A percentile compares a stretch with the other conserved stretches of the same genome.
These are phyloP conservation scores for Anoplolepis gracilipes DNA, from an alignment of 1,140 invertebrate genomes.

Conservation along the genomic window DNA sequence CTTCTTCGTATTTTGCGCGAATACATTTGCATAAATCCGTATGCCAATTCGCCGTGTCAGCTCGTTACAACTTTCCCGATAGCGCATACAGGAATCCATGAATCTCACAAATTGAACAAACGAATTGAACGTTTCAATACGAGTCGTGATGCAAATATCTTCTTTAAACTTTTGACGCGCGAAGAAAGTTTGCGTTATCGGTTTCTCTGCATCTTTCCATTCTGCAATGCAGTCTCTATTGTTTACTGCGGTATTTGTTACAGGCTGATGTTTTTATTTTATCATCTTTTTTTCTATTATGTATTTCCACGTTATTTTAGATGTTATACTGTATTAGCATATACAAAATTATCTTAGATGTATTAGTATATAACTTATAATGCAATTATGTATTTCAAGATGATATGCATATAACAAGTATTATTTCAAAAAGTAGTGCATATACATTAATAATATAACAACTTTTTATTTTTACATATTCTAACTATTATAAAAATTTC, in stretches of 20 bases:
- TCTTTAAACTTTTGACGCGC: constrained; percentile 29
- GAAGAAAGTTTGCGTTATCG: background rate
- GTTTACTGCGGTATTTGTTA: background rate
- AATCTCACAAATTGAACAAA: constrained; percentile 53
- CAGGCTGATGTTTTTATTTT: background rate
- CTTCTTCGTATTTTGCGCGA: constrained; percentile 30
- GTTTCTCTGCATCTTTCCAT: background rate
- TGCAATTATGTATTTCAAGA: too few relatives aligned
- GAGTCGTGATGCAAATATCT: constrained; percentile 42
- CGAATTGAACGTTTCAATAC: constrained; percentile 36
- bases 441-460: too few relatives aligned
- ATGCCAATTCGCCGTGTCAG: constrained; percentile 58
- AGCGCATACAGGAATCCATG: constrained; percentile 45
- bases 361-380: too few relatives aligned
- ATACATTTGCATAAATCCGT: constrained; percentile 60
- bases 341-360: too few relatives aligned
- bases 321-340: background rate
- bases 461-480: background rate
- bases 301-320: background rate
- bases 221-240: background rate
- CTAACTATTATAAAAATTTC: too few relatives aligned
- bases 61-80: constrained; percentile 48
- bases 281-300: background rate
- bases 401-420: too few relatives aligned
- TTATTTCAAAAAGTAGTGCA: background rate